Base-by-base conservation (phyloP, 2,113 vertebrate genomes). In the cattle (Bos taurus) region DNA sequence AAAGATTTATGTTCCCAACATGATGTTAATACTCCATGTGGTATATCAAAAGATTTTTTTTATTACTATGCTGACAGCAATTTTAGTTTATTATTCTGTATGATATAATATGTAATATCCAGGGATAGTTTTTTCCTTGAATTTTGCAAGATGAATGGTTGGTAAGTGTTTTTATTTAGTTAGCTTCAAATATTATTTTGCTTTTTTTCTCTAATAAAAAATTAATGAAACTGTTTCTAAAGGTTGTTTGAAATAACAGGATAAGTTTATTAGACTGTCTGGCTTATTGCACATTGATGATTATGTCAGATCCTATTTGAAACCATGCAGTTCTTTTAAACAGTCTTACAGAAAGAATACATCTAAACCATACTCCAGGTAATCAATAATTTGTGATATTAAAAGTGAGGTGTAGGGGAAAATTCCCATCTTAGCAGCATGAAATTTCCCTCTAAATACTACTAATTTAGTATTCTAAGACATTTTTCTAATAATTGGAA, bases 1-100 rank as follows among this genome's bases (percentile, higher is more conserved):
- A 94, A 91, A 81, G 54, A 81, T 91, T 95, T 91, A 77, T 97
- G 28, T 93, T 91, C 54, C 48, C 40, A 91, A 28, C 14, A 82
- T 94, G 56, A 92, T 21, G 57, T 92, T 95, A 92, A 95, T 86
- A 78, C 0, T 82, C 25, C 50, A 6, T 74, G 40, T 96, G 43
- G 57, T 94, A 15, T 11, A 78, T 91, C 33, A 43, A 86, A 94
- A 86, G 10, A 5, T 17, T 89, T 95, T 95, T 36, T 94, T 82
- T 78, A 87, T 90, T 97, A 74, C 50, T 92, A 19, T 87, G 12
- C n/a, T 95, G 40, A 89, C 26, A 83, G 60, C 54, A 60, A 28
- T 84, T 92, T 93, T 78, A 59, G 40, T 67, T 95, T 92, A 74
- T 83, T 92, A 67, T 91, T 90, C 36, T 95, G 48, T 87, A 19